phyloP scores from a whole-genome alignment of 2,797 vertebrate genomes.

The Scomberomorus guttatus region DNA sequence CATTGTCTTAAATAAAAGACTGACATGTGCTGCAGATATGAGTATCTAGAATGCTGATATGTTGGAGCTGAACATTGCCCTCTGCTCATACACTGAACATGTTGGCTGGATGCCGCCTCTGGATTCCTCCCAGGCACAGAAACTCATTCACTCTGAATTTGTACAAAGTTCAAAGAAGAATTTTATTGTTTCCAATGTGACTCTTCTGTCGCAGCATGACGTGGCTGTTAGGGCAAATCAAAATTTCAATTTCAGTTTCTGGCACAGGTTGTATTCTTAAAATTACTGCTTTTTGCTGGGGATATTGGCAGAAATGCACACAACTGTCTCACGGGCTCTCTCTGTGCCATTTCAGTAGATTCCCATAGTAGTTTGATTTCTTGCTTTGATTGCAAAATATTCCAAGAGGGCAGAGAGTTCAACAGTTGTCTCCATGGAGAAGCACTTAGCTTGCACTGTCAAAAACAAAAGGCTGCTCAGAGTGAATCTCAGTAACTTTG shows the following conservation, averaged over 20 bases:
- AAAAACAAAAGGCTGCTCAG: slow-evolving; percentile 1
- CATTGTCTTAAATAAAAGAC: slow-evolving; percentile 17
- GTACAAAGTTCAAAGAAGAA: slow-evolving; percentile 69
- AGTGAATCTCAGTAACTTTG: slow-evolving; percentile 4
- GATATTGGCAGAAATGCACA: slow-evolving; percentile 1
- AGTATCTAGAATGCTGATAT: slow-evolving; percentile 71
- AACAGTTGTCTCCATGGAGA: neutral
- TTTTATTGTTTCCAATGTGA: neutral
- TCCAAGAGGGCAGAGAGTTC: neutral
- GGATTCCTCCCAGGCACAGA: slow-evolving; percentile 43
- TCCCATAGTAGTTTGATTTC: slow-evolving; percentile 2
- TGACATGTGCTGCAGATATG: slow-evolving; percentile 50
- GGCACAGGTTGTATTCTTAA: neutral
- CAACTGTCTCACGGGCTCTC: neutral
- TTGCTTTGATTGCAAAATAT: too few relatives aligned
- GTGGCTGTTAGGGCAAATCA: neutral
- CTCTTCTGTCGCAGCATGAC: neutral
- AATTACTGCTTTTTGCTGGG: neutral
- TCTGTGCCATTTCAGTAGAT: neutral
- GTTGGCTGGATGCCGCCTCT: slow-evolving; percentile 50
- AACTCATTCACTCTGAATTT: slow-evolving; percentile 30
- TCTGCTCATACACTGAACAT: slow-evolving; percentile 60
- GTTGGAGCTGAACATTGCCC: slow-evolving; percentile 85
- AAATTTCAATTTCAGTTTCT: slow-evolving; percentile 16
- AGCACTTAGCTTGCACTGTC: neutral